Evolutionary conservation across 2,797 vertebrate species (phyloP).

Genomic region (Lerista edwardsae): DNA sequence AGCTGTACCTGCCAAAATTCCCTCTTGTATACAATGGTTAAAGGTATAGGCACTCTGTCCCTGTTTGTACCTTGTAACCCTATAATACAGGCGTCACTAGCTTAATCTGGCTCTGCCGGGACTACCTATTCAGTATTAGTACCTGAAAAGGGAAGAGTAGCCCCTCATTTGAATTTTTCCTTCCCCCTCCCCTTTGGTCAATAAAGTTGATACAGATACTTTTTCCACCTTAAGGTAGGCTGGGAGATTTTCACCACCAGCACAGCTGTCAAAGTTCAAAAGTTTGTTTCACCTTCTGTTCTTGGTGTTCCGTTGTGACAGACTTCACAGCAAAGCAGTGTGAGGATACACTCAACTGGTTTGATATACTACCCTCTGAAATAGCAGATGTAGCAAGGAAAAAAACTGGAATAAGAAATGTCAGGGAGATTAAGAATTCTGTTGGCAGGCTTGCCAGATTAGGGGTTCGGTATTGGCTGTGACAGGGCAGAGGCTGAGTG

Average conservation of each 20-base stretch:
- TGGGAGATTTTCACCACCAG: constrained; percentile 9
- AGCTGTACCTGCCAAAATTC: too few species aligned
- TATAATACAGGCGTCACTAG: too few species aligned
- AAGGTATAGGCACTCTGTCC: too few species aligned
- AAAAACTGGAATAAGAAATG: background rate
- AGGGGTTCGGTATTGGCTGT: constrained; percentile 13
- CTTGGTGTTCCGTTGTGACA: background rate
- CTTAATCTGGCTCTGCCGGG: background rate
- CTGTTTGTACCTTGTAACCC: too few species aligned
- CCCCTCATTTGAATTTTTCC: constrained; percentile 10
- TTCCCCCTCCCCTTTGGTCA: background rate
- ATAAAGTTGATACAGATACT: background rate
- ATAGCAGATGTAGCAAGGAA: background rate
- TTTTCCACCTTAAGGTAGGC: background rate
- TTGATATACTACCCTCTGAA: background rate
- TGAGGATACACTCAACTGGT: background rate
- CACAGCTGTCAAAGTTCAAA: background rate
- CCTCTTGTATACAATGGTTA: too few species aligned
- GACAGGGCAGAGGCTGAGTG: background rate
- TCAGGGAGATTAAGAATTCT: background rate
- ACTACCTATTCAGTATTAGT: background rate
- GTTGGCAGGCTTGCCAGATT: constrained; percentile 10
- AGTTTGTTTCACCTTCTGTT: background rate
- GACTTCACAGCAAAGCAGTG: background rate
- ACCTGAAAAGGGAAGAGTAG: background rate